Conservation (phyloP, 92 coral and sea anemone species). For the Bergia sp. region DNA sequence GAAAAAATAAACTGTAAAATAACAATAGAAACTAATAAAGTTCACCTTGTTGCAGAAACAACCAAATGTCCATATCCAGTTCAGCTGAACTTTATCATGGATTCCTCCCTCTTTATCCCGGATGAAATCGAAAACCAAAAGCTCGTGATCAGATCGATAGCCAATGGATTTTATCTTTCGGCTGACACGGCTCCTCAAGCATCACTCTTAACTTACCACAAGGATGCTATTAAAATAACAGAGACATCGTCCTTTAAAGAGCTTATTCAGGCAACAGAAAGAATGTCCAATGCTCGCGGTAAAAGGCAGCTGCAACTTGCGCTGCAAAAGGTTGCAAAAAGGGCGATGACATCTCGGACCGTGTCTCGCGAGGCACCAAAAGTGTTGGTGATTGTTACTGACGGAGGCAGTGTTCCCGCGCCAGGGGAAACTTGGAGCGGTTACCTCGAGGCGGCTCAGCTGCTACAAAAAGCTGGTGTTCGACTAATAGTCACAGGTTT, state of each 20-base stretch:
- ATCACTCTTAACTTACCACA: not conserved
- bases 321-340: not conserved
- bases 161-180: conserved; percentile 10
- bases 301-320: conserved; percentile 14
- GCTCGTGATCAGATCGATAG: conserved; percentile 16
- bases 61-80: conserved; percentile 31
- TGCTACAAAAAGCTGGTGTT: conserved; percentile 63
- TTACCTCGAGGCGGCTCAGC: conserved; percentile 45
- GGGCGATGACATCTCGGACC: not conserved
- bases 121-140: conserved; percentile 19
- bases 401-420: conserved; percentile 2
- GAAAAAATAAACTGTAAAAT: not conserved
- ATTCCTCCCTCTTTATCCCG: not conserved
- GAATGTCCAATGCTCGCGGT: not conserved
- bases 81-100: conserved; percentile 21
- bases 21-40: not conserved
- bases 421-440: conserved; percentile 12
- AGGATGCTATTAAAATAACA: not conserved
- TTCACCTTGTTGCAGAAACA: conserved; percentile 1
- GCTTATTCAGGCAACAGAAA: not conserved
- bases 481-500: conserved; percentile 59
- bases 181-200: not conserved
- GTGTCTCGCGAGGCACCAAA: not conserved
- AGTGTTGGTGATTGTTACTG: conserved; percentile 1
- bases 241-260: not conserved